Evolutionary conservation across 2,888 invertebrate genomes (phyloP), one percentile per base, ranked within the genome.

Genomic region (Lithosia quadra): DNA sequence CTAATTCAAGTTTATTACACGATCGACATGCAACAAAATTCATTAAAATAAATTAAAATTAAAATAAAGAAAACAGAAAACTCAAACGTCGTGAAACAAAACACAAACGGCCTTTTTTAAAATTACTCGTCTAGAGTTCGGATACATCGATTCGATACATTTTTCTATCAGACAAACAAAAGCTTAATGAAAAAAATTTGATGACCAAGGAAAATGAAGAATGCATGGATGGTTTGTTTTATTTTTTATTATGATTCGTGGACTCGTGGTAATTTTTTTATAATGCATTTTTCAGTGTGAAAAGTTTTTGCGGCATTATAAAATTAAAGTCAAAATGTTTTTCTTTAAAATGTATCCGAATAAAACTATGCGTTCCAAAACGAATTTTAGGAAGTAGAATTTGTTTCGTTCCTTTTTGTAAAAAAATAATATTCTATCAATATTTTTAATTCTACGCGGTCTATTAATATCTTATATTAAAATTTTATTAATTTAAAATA

Each of bases 81-180:
- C 63, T 73, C 59, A 68, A 70, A 55, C 49, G 55, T 39, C 39
- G 64, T 33, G 28, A 62, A 77, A 80, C 79, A 82, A 78, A 82
- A 85, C 75, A 82, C 65, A 85, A 88, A 87, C 86, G 85, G 82
- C 83, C 82, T 83, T 88, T 88, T 88, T 80, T 71, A 67, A n/a
- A 73, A 77, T 67, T 15, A 11, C 8, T 21, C 28, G 68, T 53
- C 70, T n/a, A 9, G 69, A 58, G 67, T 33, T 58, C 43, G 57
- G 21, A n/a, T 62, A 43, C 49, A 28, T 62, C n/a, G 18, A n/a
- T n/a, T n/a, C n/a, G n/a, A n/a, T n/a, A n/a, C n/a, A n/a, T n/a
- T n/a, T n/a, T n/a, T n/a, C n/a, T n/a, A n/a, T n/a, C n/a, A n/a
- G n/a, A n/a, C n/a, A n/a, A n/a, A n/a, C n/a, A n/a, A n/a, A n/a